Evolutionary conservation across 2,113 vertebrate species (phyloP).

Genomic region (Gadus macrocephalus): DNA sequence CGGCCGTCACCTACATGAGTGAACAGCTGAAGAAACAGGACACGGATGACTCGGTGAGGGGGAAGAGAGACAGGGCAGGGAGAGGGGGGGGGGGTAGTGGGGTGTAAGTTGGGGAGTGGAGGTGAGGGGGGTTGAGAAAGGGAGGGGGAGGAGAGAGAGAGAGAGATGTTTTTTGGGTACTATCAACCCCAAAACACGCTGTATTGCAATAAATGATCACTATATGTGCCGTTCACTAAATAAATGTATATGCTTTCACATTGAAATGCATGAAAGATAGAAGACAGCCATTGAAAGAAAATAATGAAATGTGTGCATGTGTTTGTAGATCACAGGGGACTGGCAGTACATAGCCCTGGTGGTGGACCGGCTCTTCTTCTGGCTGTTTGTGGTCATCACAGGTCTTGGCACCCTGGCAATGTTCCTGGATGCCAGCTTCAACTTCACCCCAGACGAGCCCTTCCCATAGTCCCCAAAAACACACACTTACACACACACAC

Average conservation of each 20-base stretch:
- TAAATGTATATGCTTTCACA: too few relatives aligned
- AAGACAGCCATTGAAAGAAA: not conserved
- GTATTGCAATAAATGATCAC: too few relatives aligned
- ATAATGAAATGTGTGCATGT: not conserved
- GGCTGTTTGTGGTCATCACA: conserved; percentile 85
- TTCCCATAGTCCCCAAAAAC: conserved; percentile 72
- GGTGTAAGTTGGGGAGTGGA: too few relatives aligned
- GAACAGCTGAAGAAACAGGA: conserved; percentile 77
- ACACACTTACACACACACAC: conserved; percentile 19
- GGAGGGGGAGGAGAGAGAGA: too few relatives aligned
- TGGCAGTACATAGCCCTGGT: conserved; percentile 90
- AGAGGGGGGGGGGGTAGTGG: too few relatives aligned
- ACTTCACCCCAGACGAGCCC: conserved; percentile 78
- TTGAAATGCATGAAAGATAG: too few relatives aligned
- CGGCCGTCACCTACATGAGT: conserved; percentile 73
- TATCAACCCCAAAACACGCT: too few relatives aligned
- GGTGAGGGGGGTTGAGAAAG: too few relatives aligned
- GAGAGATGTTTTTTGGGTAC: too few relatives aligned
- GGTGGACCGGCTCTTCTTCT: conserved; percentile 86
- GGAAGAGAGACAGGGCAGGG: not conserved
- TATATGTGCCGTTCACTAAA: too few relatives aligned
- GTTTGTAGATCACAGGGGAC: conserved; percentile 80
- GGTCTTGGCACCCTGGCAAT: conserved; percentile 83
- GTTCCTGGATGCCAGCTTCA: conserved; percentile 86
- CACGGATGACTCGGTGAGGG: conserved; percentile 67